Base-by-base conservation (phyloP, 2,113 vertebrate genomes). In the Cryptomyrus ogoouensis region DNA sequence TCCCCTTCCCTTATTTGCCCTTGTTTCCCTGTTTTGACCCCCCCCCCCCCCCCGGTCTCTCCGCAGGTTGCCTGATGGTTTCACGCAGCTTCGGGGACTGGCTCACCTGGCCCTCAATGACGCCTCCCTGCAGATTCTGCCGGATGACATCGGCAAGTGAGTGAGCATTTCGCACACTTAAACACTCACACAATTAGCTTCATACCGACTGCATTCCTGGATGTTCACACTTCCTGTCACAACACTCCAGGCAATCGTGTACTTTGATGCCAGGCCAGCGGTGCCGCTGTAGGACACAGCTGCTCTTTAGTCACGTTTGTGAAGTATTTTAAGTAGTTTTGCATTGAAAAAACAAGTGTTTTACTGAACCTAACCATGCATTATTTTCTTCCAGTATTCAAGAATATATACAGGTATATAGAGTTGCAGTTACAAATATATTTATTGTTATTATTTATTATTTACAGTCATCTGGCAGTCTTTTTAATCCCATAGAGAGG, bases 31-130 rank as follows among this genome's bases (percentile, higher is more conserved):
- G n/a, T n/a, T n/a, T n/a, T n/a, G n/a, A n/a, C n/a, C n/a, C 39
- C 47, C 47, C 47, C 12, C 15, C 74, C 13, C 15, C 66, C 24
- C n/a, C 9, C 12, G 6, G 62, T 74, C 27, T 0, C 50, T 7
- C 77, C 39, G 3, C 93, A 99, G 98, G 93, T 97, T 99, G 86
- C 98, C 98, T 0, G 98, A 99, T 92, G 98, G 98, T 91, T 99
- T 99, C 94, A 99, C 98, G 0, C 98, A 99, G 93, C 96, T 99
- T 44, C 95, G 97, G 90, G 97, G 97, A 90, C 93, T 99, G 90
- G 97, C 97, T 88, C 98, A 99, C 92, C 91, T 99, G 93, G 97
- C 98, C 7, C 94, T 99, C 94, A 99, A 99, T 0, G 98, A 99
- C 0, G 98, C 99, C 91, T 99, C 98, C 47, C 90, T 99, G 91